Base-by-base conservation (phyloP, 2,797 vertebrate genomes). In the Podargus strigoides region DNA sequence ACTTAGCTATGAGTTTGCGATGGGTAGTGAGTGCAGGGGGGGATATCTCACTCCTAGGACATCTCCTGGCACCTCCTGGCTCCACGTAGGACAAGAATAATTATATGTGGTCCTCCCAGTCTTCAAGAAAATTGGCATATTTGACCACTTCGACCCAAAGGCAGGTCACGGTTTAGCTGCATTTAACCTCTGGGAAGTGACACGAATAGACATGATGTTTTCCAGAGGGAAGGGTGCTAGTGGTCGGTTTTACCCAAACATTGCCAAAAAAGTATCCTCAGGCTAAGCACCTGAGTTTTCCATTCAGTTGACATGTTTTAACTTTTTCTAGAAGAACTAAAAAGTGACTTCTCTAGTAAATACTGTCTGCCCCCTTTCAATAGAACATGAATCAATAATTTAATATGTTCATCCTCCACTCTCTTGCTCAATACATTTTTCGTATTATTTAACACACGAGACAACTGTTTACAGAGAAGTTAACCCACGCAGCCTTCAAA, bases 101-200 rank as follows among this genome's bases (percentile, higher is more conserved):
- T 34, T 58, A 27, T 0, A 39, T 7, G 55, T 60, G 69, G 46
- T 49, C 66, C 78, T 76, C 21, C 11, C 58, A 75, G 77, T 3
- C 24, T 78, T 7, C 39, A 76, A 75, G 49, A 17, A 16, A 86
- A 94, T 42, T 18, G 39, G 42, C 12, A 7, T 32, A 73, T 88
- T 86, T 90, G 85, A 76, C 76, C 59, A 77, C 53, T 63, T 16
- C 1, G 12, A 50, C 10, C 49, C 47, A 77, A 50, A 86, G 66
- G 56, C 2, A 2, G 81, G 46, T 80, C 47, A 83, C 2, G 20
- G 44, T 73, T 81, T n/a, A 59, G 80, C 83, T 86, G 42, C 66
- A 87, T 83, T 94, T 92, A 88, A 75, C 69, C 82, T 84, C 59
- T 84, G 76, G 75, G 66, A 84, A 81, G 69, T 2, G 46, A 68